These are phyloP conservation scores for Netelia virgata DNA, from an alignment of 2,888 invertebrate genomes.

Conservation along the genomic window DNA sequence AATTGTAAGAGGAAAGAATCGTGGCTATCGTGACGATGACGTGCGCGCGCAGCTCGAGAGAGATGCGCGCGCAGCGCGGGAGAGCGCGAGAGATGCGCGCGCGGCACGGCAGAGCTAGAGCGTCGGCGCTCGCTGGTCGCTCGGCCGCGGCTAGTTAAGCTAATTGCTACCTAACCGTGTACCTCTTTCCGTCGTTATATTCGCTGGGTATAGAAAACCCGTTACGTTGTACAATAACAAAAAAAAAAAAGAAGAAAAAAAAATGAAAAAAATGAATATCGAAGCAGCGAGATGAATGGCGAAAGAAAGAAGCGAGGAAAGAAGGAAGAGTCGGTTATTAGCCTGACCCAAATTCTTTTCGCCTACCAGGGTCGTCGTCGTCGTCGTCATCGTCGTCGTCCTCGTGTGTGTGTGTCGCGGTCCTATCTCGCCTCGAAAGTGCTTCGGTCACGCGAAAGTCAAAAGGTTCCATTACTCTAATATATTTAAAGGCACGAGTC, in stretches of 20 bases:
- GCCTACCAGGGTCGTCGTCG: conserved; percentile 26
- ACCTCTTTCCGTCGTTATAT: conserved; percentile 48
- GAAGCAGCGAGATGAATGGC: background rate
- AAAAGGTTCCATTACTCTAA: conserved; percentile 62
- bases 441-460: conserved; percentile 66
- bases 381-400: conserved; percentile 36
- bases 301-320: background rate
- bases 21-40: conserved; percentile 31
- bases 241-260: conserved; percentile 15
- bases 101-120: conserved; percentile 16
- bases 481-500: conserved; percentile 41
- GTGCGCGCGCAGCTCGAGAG: background rate
- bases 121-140: background rate
- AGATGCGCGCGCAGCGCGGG: conserved; percentile 39
- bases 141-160: conserved; percentile 50
- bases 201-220: conserved; percentile 37
- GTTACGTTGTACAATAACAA: conserved; percentile 30
- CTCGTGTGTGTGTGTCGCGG: background rate
- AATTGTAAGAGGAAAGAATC: background rate
- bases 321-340: conserved; percentile 2
- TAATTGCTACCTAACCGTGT: conserved; percentile 64
- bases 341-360: conserved; percentile 62
- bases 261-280: background rate
- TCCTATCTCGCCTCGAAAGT: conserved; percentile 40
- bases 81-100: conserved; percentile 20